Percentiles rank a stretch among this genome's conserved stretches.
phyloP scores from a whole-genome alignment of 2,888 invertebrate genomes.

The Spodoptera exigua region DNA sequence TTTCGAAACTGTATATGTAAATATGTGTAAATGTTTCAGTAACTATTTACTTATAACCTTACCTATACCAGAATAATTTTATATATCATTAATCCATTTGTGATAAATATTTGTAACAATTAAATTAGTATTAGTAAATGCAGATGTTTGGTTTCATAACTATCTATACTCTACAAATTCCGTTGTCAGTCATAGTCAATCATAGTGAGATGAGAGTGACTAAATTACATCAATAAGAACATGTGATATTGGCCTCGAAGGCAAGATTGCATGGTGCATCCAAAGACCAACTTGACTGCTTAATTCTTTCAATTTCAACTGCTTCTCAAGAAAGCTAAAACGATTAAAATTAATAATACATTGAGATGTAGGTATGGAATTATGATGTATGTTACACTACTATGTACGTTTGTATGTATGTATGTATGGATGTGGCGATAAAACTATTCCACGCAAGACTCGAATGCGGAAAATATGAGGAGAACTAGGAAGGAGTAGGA shows the following conservation, averaged over 20 bases:
- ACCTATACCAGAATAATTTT: conserved; percentile 40
- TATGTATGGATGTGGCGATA: conserved; percentile 27
- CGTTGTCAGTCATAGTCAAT: conserved; percentile 61
- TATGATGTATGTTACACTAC: conserved; percentile 38
- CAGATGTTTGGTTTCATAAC: conserved; percentile 66
- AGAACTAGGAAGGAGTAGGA: too few species aligned
- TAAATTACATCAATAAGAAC: conserved; percentile 34
- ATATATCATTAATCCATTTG: conserved; percentile 53
- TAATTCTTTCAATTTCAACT: conserved; percentile 10
- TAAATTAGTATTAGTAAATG: conserved; percentile 73
- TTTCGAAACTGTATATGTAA: too few species aligned
- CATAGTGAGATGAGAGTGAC: conserved; percentile 37
- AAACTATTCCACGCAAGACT: conserved; percentile 17
- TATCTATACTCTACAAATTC: conserved; percentile 57
- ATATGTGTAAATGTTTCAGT: conserved; percentile 30
- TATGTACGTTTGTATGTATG: conserved; percentile 1
- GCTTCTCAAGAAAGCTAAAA: conserved; percentile 34
- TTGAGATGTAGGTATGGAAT: conserved; percentile 48
- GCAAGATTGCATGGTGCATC: conserved; percentile 1
- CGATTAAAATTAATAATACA: conserved; percentile 46
- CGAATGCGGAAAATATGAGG: too few species aligned
- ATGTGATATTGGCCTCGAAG: conserved; percentile 28
- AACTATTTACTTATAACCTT: conserved; percentile 32
- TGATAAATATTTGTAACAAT: conserved; percentile 60
- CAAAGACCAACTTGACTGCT: conserved; percentile 15